Base-by-base conservation (phyloP, 1,140 invertebrate species). In the Bemisia tabaci region DNA sequence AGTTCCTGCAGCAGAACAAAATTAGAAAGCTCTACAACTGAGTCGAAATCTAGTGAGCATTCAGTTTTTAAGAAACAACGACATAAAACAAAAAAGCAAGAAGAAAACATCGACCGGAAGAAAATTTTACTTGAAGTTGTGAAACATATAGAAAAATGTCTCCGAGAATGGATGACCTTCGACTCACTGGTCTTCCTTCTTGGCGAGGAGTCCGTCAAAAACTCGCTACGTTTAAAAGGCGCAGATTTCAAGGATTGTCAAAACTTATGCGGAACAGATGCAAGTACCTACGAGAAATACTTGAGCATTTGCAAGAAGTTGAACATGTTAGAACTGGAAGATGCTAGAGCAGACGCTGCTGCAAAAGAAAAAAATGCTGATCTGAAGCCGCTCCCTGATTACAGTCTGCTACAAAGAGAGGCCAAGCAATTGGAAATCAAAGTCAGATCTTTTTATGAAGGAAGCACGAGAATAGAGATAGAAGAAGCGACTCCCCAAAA, bases 81-180 rank as follows among this genome's bases (percentile, higher is more conserved):
- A 17, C 33, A 48, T 17, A 48, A 48, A 48, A 48, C 33, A 69
- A 71, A 59, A 11, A 23, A 58, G 58, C 60, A 59, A 64, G 63
- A 25, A 67, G 24, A 65, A 69, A 64, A 68, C 66, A n/a, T 48
- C 5, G 33, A 48, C 17, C 33, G 33, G 5, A 48, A 48, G 17
- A 48, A 9, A 17, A 17, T 48, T 5, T 61, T 61, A 61, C n/a
- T 25, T 9, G n/a, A 27, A 48, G 12, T 69, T 60, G 68, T 65
- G 12, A 23, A 59, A 73, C 74, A 79, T 70, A 77, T 84, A 39
- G 81, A 81, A 72, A 80, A 81, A 73, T 79, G 77, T 73, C 68
- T 85, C 24, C 74, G 78, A 21, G 80, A 83, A 73, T 85, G 83
- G 83, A 78, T 84, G 67, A 82, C 79, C n/a, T 69, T 84, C 22